Evolutionary conservation across 2,113 vertebrate species (phyloP).

Genomic region (Silurus asotus): DNA sequence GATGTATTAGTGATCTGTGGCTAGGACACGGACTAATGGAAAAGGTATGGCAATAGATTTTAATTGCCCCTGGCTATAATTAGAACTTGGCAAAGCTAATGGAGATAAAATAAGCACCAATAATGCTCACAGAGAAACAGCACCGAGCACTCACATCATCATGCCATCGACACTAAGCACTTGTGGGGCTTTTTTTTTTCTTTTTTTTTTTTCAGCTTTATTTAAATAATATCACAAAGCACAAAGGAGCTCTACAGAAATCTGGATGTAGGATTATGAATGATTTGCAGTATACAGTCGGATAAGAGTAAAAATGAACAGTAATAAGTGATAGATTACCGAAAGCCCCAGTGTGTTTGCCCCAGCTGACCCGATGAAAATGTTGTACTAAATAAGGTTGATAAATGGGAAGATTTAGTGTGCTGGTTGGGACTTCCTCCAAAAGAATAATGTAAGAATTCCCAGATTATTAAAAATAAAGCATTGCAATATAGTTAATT

Average conservation of each 20-base stretch:
- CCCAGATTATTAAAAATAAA: not conserved
- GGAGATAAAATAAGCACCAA: not conserved
- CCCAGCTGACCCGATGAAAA: not conserved
- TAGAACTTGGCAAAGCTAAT: constrained; percentile 5
- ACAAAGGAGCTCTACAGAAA: not conserved
- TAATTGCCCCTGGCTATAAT: not conserved
- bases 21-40: constrained; percentile 9
- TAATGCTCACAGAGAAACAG: constrained; percentile 1
- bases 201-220: not conserved
- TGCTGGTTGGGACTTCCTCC: not conserved
- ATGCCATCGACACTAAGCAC: not conserved
- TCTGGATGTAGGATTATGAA: not conserved
- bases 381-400: not conserved
- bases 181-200: not conserved
- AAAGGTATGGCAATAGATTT: not conserved
- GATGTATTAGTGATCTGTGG: not conserved
- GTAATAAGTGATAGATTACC: not conserved
- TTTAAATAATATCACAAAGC: not conserved
- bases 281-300: not conserved
- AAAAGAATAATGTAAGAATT: not conserved
- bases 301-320: not conserved
- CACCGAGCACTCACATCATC: not conserved
- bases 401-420: not conserved
- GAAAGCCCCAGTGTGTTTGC: not conserved
- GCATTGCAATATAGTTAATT: not conserved